Evolutionary conservation across 2,888 invertebrate species (phyloP).

Genomic region (Lymantria monacha): DNA sequence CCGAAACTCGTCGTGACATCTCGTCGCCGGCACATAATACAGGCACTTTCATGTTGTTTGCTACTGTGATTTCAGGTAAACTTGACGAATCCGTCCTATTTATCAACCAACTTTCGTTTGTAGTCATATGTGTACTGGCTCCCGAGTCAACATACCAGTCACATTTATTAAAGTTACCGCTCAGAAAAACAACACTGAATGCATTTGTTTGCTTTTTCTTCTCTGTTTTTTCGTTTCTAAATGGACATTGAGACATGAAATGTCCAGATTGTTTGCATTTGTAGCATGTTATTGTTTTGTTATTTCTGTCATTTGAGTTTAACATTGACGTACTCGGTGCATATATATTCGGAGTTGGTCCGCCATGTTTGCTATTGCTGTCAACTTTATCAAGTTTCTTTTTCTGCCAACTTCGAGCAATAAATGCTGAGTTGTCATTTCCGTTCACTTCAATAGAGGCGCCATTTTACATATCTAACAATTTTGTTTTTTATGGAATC

Average conservation of each 20-base stretch:
- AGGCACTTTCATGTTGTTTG: constrained; percentile 7
- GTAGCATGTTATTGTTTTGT: constrained; percentile 5
- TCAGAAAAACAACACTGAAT: constrained; percentile 24
- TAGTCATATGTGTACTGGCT: constrained; percentile 21
- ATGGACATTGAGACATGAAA: constrained; percentile 1
- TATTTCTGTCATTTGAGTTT: constrained; percentile 4
- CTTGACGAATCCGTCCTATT: constrained; percentile 2
- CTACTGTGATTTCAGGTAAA: constrained; percentile 8
- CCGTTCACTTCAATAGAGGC: not conserved
- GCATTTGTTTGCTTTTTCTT: constrained; percentile 12
- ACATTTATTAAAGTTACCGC: constrained; percentile 15
- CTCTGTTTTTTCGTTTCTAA: not conserved
- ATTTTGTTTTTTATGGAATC: constrained; percentile 5
- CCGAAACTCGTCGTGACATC: not conserved
- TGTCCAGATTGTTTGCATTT: constrained; percentile 7
- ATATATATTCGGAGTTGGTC: not conserved
- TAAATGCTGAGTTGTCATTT: constrained; percentile 2
- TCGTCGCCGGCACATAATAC: constrained; percentile 5
- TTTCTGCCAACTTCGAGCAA: not conserved
- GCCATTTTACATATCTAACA: constrained; percentile 2
- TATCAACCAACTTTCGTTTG: constrained; percentile 15
- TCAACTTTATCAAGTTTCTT: not conserved
- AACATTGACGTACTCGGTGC: not conserved
- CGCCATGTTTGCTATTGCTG: not conserved
- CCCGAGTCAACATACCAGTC: constrained; percentile 27